A percentile compares a stretch with the other conserved stretches of the same genome.
phyloP scores from a whole-genome alignment of 2,113 vertebrate species.

The Chlorodrepanis virens region DNA sequence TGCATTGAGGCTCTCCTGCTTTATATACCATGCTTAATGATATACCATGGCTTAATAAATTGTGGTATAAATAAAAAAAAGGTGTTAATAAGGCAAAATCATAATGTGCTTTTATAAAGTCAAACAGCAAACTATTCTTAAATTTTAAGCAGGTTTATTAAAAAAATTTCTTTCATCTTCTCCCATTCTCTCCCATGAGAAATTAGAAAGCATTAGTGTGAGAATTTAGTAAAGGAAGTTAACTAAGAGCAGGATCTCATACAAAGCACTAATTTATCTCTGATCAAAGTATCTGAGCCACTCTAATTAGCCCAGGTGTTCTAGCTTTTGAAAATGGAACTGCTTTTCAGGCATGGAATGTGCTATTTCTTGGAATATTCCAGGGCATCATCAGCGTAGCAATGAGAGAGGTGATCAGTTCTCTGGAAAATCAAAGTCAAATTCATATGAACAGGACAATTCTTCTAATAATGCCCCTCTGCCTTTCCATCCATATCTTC shows the following conservation, averaged over 20 bases:
- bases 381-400: background rate
- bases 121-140: background rate
- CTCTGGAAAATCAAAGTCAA: background rate
- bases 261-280: conserved; percentile 3
- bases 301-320: conserved; percentile 18
- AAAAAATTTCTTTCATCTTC: background rate
- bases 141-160: background rate
- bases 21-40: background rate
- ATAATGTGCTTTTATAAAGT: background rate
- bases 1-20: background rate
- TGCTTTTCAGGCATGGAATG: background rate
- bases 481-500: background rate
- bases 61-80: background rate
- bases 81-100: background rate
- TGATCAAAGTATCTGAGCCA: conserved; percentile 26
- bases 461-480: background rate
- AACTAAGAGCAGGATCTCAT: conserved; percentile 4
- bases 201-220: background rate
- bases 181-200: background rate
- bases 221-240: background rate
- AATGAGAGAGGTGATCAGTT: background rate
- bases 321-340: conserved; percentile 7
- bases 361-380: background rate
- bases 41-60: background rate
- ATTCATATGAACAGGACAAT: background rate